These are phyloP conservation scores for Sphenopsis melanotis DNA, from an alignment of 2,797 vertebrate species.

Conservation along the genomic window DNA sequence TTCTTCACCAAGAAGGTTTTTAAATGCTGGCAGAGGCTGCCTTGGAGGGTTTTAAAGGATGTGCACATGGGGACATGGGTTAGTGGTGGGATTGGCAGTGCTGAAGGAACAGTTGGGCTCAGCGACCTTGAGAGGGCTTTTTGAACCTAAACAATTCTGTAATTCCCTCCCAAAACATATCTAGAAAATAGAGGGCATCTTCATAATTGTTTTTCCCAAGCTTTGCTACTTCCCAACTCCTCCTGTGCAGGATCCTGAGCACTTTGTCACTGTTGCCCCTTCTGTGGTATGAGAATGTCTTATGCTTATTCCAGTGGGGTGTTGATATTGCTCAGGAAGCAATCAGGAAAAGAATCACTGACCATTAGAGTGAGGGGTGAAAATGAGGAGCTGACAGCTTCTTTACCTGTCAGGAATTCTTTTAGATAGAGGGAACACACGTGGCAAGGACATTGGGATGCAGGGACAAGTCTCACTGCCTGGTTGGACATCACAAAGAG, in stretches of 20 bases:
- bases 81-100: not conserved
- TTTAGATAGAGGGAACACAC: not conserved
- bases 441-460: accelerated
- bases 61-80: no score
- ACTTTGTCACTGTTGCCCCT: not conserved
- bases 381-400: not conserved
- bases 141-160: not conserved
- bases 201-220: accelerated
- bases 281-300: not conserved
- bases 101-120: not conserved
- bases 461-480: not conserved
- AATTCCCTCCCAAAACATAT: not conserved
- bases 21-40: not conserved
- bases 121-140: not conserved
- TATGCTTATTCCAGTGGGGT: not conserved
- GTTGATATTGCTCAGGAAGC: accelerated
- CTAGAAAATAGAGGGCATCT: not conserved
- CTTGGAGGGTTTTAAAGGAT: not conserved
- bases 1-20: not conserved
- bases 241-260: not conserved
- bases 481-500: accelerated
- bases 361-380: not conserved
- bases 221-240: not conserved
- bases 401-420: not conserved
- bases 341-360: not conserved